Evolutionary conservation across 2,888 invertebrate species (phyloP).

Genomic region (Eurytoma californica): DNA sequence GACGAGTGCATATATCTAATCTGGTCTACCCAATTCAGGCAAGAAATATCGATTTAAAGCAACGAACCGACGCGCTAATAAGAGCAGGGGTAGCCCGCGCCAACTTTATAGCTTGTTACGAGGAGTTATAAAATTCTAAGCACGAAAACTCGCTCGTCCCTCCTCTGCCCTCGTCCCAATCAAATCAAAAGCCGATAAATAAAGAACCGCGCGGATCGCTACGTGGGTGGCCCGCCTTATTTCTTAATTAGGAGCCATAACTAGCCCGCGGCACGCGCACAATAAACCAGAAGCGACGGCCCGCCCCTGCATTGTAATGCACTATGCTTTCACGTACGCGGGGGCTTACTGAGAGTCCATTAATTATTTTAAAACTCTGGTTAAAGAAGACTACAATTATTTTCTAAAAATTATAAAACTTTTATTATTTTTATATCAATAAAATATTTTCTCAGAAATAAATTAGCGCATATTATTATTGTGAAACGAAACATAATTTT

Average conservation of each 20-base stretch:
- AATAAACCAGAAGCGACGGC: conserved; percentile 44
- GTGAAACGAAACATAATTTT: no score
- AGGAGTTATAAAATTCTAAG: conserved; percentile 29
- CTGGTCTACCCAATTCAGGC: conserved; percentile 15
- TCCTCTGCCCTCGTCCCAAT: conserved; percentile 23
- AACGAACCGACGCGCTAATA: conserved; percentile 38
- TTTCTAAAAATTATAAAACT: no score
- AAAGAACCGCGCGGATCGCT: conserved; percentile 12
- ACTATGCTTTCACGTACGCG: not conserved
- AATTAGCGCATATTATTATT: no score
- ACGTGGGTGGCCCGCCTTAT: conserved; percentile 50
- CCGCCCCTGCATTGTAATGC: not conserved
- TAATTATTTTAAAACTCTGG: no score
- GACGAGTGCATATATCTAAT: not conserved
- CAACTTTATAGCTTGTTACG: conserved; percentile 32
- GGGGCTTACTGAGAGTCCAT: not conserved
- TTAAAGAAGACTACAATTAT: no score
- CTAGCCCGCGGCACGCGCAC: conserved; percentile 24
- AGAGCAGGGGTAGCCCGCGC: not conserved
- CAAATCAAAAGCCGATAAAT: conserved; percentile 52
- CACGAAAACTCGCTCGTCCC: conserved; percentile 8
- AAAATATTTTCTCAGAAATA: no score
- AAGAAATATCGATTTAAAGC: conserved; percentile 43
- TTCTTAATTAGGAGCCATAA: conserved; percentile 52
- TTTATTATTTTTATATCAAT: no score